A percentile compares a stretch with the other conserved stretches of the same genome.
phyloP scores from a whole-genome alignment of 1,140 invertebrate genomes.

The Aphaenogaster floridana region DNA sequence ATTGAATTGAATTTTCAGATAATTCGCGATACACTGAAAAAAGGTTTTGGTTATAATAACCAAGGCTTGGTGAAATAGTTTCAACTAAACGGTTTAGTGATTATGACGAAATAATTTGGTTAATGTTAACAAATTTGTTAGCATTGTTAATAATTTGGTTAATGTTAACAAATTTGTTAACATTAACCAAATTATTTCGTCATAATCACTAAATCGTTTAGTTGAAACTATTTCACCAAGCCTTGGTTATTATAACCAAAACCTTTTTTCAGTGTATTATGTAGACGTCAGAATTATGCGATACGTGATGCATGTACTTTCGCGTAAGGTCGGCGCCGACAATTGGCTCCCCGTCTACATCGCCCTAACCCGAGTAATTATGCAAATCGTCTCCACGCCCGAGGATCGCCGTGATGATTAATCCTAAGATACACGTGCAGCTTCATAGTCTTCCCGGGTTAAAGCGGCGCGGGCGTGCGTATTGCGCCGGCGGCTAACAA shows the following conservation, averaged over 20 bases:
- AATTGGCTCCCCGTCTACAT: slow-evolving; percentile 51
- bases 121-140: no score
- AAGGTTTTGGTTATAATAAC: no score
- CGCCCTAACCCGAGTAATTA: slow-evolving; percentile 45
- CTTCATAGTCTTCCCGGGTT: slow-evolving; percentile 39
- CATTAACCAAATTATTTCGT: no score
- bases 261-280: no score
- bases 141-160: no score
- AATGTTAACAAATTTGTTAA: no score
- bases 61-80: no score
- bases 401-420: slow-evolving; percentile 49
- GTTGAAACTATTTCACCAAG: no score
- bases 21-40: slow-evolving; percentile 4
- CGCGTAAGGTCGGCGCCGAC: slow-evolving; percentile 44
- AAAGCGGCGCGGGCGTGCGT: not conserved
- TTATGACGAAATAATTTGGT: no score
- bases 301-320: slow-evolving; percentile 48
- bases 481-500: slow-evolving; percentile 53
- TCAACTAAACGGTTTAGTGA: no score
- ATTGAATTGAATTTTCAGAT: slow-evolving; percentile 12
- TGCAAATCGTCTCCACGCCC: slow-evolving; percentile 57
- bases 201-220: no score
- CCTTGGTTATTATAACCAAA: no score
- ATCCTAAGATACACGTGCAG: slow-evolving; percentile 57
- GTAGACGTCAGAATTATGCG: slow-evolving; percentile 27